Evolutionary conservation across 30 jellyfish, hydroid and myxozoan species (phyloP).

Genomic region (Cassiopea xamachana): DNA sequence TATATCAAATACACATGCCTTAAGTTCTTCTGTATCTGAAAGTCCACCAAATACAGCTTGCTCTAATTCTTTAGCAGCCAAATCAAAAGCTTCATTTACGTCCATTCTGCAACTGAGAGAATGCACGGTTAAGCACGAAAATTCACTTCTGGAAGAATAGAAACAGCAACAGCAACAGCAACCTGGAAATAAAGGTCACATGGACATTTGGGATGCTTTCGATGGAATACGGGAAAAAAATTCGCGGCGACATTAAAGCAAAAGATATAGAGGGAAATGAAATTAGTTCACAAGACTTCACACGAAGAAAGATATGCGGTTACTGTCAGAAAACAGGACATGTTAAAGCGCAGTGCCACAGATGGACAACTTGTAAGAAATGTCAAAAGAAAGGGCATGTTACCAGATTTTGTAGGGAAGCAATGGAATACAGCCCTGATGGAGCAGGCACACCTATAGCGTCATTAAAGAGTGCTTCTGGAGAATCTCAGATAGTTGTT

Average conservation of each 20-base stretch:
- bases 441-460: neutral
- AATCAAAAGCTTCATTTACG: too few relatives aligned
- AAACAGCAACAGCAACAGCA: too few relatives aligned
- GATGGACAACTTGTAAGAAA: slow-evolving; percentile 5
- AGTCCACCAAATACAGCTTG: too few relatives aligned
- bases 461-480: neutral
- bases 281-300: neutral
- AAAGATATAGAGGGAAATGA: neutral
- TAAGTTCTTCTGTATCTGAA: too few relatives aligned
- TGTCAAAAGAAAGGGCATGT: slow-evolving; percentile 31
- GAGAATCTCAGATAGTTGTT: neutral
- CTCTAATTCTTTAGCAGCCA: too few relatives aligned
- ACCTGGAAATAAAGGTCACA: too few relatives aligned
- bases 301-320: slow-evolving; percentile 9
- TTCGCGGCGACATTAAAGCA: neutral
- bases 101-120: too few relatives aligned
- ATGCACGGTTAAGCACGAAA: too few relatives aligned
- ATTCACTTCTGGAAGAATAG: too few relatives aligned
- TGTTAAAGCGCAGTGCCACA: slow-evolving; percentile 30
- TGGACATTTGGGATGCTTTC: too few relatives aligned
- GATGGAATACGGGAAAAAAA: too few relatives aligned
- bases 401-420: slow-evolving; percentile 22
- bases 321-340: slow-evolving; percentile 37
- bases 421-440: neutral
- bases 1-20: too few relatives aligned